Percentiles rank a stretch among this genome's conserved stretches.
Evolutionary conservation across 2,113 vertebrate genomes (phyloP).

Genomic region (Hypocryptadius cinnamomeus): DNA sequence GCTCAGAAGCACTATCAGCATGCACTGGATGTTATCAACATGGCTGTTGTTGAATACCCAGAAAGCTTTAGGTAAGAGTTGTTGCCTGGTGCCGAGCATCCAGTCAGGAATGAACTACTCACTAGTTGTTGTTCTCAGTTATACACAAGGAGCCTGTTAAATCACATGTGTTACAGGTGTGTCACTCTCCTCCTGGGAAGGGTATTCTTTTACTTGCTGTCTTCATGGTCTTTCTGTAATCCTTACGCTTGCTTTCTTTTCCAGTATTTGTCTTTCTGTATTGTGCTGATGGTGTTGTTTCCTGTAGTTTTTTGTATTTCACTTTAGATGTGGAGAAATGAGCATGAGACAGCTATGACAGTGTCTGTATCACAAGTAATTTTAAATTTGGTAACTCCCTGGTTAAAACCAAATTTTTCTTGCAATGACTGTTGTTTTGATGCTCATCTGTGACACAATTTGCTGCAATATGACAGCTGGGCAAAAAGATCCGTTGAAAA

Average conservation of each 20-base stretch:
- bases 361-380: neutral
- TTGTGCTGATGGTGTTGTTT: neutral
- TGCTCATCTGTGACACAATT: neutral
- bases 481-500: neutral
- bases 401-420: neutral
- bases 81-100: neutral
- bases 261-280: neutral
- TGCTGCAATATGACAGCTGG: neutral
- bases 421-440: neutral
- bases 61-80: constrained; percentile 89
- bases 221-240: neutral
- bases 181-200: neutral
- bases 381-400: neutral
- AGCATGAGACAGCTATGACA: neutral
- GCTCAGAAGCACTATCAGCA: constrained; percentile 93
- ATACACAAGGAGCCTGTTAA: neutral
- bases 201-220: neutral
- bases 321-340: neutral
- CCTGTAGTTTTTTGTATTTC: neutral
- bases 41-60: constrained; percentile 88
- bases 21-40: constrained; percentile 82
- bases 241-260: neutral
- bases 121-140: neutral
- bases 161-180: neutral
- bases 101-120: neutral